A percentile compares a stretch with the other conserved stretches of the same genome.
These are phyloP conservation scores for Acleris literana DNA, from an alignment of 2,888 invertebrate species.

Conservation along the genomic window DNA sequence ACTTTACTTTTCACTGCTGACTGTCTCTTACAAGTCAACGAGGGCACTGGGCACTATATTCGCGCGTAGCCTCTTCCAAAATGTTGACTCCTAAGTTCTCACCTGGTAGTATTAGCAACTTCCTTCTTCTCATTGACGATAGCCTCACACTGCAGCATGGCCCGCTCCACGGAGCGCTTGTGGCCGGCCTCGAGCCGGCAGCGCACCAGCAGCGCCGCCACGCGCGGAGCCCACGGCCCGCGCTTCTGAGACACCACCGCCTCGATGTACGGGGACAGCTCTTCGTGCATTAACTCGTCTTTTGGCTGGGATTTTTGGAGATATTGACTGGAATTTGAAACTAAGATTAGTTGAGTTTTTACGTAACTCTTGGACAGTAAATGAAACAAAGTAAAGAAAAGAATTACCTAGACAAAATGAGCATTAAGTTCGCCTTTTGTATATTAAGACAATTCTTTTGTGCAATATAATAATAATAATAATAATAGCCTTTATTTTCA, in stretches of 20 bases:
- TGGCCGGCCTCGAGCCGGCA: constrained; percentile 90
- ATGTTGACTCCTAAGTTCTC: background rate
- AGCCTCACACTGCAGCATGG: constrained; percentile 93
- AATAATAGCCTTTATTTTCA: too few relatives aligned
- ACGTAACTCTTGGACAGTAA: too few relatives aligned
- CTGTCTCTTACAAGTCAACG: too few relatives aligned
- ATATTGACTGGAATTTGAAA: constrained; percentile 83
- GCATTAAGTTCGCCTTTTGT: too few relatives aligned
- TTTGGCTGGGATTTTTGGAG: constrained; percentile 89
- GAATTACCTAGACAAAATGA: too few relatives aligned
- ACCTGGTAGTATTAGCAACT: constrained; percentile 62
- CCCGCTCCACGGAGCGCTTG: constrained; percentile 93
- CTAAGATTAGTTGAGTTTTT: background rate
- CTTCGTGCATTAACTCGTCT: constrained; percentile 91
- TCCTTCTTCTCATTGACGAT: constrained; percentile 84
- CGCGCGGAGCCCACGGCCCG: constrained; percentile 90
- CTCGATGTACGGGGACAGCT: constrained; percentile 90
- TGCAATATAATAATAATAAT: too few relatives aligned
- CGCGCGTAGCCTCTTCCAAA: too few relatives aligned
- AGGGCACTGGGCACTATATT: too few relatives aligned
- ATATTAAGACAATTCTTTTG: too few relatives aligned
- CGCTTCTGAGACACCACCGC: constrained; percentile 85
- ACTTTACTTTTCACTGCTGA: too few relatives aligned
- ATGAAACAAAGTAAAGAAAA: too few relatives aligned
- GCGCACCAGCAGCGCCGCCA: constrained; percentile 88